Conservation (phyloP, 2,888 invertebrate species). For the Darwinula stevensoni region DNA sequence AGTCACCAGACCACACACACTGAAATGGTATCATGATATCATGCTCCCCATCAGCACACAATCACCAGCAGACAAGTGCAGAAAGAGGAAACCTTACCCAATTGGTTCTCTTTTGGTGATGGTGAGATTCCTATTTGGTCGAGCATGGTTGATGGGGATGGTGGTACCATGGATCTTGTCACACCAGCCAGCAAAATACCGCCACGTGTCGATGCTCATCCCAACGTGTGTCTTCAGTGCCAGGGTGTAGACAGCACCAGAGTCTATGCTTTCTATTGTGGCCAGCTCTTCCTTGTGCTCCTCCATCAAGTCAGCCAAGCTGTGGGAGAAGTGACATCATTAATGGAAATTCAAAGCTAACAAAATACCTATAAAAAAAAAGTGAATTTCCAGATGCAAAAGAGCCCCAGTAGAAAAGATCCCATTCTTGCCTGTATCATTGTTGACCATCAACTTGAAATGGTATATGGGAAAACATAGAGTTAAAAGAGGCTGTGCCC, state of each 20-base stretch:
- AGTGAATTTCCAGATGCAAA: not conserved
- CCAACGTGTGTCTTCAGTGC: conserved; percentile 88
- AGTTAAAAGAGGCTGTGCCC: too few species aligned
- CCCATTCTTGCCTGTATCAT: not conserved
- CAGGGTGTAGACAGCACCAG: conserved; percentile 84
- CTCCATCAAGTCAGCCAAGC: conserved; percentile 81
- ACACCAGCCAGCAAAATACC: conserved; percentile 88
- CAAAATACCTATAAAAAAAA: not conserved
- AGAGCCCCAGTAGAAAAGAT: not conserved
- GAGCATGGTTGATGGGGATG: conserved; percentile 67
- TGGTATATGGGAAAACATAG: too few species aligned
- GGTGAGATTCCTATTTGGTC: conserved; percentile 65
- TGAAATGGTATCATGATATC: conserved; percentile 12
- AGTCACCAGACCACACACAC: conserved; percentile 69
- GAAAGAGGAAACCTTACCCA: conserved; percentile 25
- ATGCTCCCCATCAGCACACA: not conserved
- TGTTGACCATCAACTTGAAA: too few species aligned
- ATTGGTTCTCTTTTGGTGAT: conserved; percentile 71
- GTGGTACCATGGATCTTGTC: conserved; percentile 81
- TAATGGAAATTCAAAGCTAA: too few species aligned
- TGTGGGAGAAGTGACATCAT: conserved; percentile 14
- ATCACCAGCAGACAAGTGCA: not conserved
- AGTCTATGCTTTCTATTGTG: conserved; percentile 71
- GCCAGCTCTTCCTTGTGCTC: conserved; percentile 78
- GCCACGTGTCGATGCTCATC: conserved; percentile 91